Evolutionary conservation across 2,113 vertebrate species (phyloP).

Genomic region (Pao palembangensis): DNA sequence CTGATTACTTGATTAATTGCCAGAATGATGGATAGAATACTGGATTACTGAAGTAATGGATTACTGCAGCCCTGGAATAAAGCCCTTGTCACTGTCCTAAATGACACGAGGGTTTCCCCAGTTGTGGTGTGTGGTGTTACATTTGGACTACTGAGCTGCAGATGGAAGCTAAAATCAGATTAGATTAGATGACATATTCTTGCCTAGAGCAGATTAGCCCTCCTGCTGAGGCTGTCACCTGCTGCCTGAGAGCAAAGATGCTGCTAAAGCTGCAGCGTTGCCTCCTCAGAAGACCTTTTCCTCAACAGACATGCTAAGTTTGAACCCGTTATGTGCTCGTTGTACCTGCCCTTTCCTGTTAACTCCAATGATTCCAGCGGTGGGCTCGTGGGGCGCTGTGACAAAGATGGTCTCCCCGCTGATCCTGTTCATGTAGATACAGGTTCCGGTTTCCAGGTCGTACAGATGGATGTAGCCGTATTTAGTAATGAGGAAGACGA

Average conservation of each 20-base stretch:
- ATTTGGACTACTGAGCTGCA: constrained; percentile 25
- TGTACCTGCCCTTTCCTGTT: constrained; percentile 98
- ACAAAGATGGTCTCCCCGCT: constrained; percentile 99
- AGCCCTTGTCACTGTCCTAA: no score
- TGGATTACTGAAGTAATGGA: no score
- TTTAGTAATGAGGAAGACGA: constrained; percentile 97
- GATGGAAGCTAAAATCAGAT: constrained; percentile 50
- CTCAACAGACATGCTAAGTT: no score
- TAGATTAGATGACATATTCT: constrained; percentile 60
- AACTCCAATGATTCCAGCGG: constrained; percentile 97
- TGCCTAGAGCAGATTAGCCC: constrained; percentile 32
- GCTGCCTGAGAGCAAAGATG: constrained; percentile 2
- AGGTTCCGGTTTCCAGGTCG: constrained; percentile 97
- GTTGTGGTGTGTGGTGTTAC: constrained; percentile 3
- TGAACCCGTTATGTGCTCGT: no score
- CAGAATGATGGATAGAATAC: no score
- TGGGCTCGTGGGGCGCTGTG: constrained; percentile 95
- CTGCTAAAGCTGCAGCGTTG: no score
- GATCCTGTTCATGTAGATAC: constrained; percentile 99
- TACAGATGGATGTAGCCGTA: constrained; percentile 98
- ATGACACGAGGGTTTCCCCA: no score
- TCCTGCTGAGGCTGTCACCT: constrained; percentile 44
- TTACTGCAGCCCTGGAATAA: no score
- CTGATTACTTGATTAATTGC: no score
- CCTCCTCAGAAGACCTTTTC: no score